phyloP scores from a whole-genome alignment of 2,797 vertebrate species.

The Gobio occitaniae region DNA sequence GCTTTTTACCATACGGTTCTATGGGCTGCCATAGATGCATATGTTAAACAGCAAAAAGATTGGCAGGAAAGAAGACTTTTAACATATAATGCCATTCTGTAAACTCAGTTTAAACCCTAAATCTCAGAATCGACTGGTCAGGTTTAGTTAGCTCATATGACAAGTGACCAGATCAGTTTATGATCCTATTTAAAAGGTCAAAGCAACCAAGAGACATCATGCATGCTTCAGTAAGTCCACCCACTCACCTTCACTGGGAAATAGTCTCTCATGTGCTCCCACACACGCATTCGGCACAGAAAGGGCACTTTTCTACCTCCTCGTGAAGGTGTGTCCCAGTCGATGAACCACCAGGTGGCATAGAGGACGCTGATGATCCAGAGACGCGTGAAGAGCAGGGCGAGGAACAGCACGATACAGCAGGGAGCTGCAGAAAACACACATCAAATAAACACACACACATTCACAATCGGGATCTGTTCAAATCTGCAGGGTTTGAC shows the following conservation, averaged over 20 bases:
- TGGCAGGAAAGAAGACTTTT: background rate
- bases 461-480: slow-evolving; percentile 2
- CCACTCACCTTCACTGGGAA: slow-evolving; percentile 89
- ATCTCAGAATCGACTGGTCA: background rate
- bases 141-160: background rate
- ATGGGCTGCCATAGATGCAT: too few relatives aligned
- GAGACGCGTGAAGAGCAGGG: slow-evolving; percentile 88
- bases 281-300: slow-evolving; percentile 73
- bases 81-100: background rate
- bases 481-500: background rate
- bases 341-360: slow-evolving; percentile 83
- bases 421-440: slow-evolving; percentile 76
- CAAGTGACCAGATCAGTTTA: background rate
- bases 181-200: background rate
- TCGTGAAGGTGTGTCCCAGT: slow-evolving; percentile 81
- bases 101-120: background rate
- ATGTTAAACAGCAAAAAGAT: background rate
- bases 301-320: slow-evolving; percentile 77
- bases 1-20: too few relatives aligned
- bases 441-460: background rate
- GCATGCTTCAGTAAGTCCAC: background rate
- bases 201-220: background rate
- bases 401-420: slow-evolving; percentile 80
- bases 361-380: slow-evolving; percentile 89
- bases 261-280: slow-evolving; percentile 90